phyloP scores from a whole-genome alignment of 2,797 vertebrate genomes.

The Enteromius paludinosus region DNA sequence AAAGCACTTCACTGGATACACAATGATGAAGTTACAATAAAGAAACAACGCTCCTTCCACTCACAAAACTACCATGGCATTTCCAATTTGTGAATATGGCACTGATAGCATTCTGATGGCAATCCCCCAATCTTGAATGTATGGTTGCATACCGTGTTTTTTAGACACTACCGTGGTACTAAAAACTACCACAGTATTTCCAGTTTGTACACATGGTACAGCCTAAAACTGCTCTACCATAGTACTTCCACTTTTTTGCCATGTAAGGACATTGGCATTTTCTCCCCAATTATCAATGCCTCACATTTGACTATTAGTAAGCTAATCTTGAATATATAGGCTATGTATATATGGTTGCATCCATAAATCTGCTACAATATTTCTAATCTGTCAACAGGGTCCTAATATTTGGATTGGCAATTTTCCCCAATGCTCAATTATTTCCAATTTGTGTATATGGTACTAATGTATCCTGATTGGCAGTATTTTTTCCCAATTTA shows the following conservation, averaged over 20 bases:
- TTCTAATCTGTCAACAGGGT: background rate
- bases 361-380: background rate
- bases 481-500: no score
- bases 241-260: background rate
- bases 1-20: slow-evolving; percentile 16
- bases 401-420: no score
- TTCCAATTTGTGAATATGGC: background rate
- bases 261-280: background rate
- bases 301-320: background rate
- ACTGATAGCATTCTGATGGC: background rate
- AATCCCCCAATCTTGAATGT: background rate
- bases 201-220: background rate
- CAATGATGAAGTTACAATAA: slow-evolving; percentile 21
- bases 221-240: background rate
- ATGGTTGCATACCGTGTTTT: background rate
- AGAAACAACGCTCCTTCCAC: slow-evolving; percentile 16
- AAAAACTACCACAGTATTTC: background rate
- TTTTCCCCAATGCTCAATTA: no score
- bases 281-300: background rate
- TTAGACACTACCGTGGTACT: background rate
- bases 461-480: no score
- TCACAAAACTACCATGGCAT: background rate
- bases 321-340: no score
- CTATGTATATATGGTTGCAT: background rate
- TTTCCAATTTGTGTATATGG: no score